phyloP scores from a whole-genome alignment of 2,888 invertebrate species.

The Theretra japonica region DNA sequence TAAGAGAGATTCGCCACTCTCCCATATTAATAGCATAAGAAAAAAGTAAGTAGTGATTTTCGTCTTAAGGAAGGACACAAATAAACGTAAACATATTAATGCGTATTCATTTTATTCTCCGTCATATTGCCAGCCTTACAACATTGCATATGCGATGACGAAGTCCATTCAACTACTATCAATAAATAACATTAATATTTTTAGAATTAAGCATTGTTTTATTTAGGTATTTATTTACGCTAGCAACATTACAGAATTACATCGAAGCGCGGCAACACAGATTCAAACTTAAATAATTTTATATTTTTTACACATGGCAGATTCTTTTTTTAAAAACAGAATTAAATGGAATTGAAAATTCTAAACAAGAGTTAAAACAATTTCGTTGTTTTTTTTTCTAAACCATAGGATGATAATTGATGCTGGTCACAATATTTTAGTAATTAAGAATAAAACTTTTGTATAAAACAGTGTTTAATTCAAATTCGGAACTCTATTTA shows the following conservation, averaged over 20 bases:
- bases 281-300: constrained; percentile 38
- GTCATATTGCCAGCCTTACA: constrained; percentile 31
- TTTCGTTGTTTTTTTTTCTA: neutral
- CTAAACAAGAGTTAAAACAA: neutral
- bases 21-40: too few relatives aligned
- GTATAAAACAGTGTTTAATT: neutral
- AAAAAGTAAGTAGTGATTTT: too few relatives aligned
- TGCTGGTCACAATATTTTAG: neutral
- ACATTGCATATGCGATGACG: constrained; percentile 60
- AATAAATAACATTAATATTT: constrained; percentile 82
- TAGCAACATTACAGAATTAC: constrained; percentile 73
- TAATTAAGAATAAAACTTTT: neutral
- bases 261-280: constrained; percentile 45
- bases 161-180: constrained; percentile 78
- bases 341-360: neutral
- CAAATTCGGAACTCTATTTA: neutral
- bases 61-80: constrained; percentile 25
- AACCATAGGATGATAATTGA: neutral
- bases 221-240: constrained; percentile 63
- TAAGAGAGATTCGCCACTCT: too few relatives aligned
- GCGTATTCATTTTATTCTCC: constrained; percentile 53
- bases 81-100: constrained; percentile 33
- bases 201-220: constrained; percentile 71
- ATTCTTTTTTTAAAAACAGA: neutral
- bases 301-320: neutral